A percentile compares a stretch with the other conserved stretches of the same genome.
These are phyloP conservation scores for Melipona beecheii DNA, from an alignment of 2,888 invertebrate genomes.

Conservation along the genomic window DNA sequence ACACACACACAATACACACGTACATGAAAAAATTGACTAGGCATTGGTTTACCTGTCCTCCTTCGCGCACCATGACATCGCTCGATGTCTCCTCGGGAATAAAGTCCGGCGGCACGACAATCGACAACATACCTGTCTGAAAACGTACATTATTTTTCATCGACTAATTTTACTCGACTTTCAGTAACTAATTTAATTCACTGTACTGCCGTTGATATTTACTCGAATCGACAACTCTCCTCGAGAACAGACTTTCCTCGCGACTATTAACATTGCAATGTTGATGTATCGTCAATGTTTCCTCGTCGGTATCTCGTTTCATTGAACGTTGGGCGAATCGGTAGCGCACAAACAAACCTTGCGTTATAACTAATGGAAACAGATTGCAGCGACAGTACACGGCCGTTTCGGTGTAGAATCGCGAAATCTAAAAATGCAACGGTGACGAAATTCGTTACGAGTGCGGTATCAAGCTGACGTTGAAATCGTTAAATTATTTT, in stretches of 20 bases:
- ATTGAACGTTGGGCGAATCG: background rate
- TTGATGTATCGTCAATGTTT: background rate
- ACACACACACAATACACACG: too few relatives aligned
- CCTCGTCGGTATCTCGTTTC: background rate
- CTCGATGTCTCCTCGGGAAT: constrained; percentile 94
- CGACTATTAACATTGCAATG: background rate
- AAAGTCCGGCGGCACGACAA: constrained; percentile 96
- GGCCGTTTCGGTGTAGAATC: background rate
- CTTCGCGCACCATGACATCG: constrained; percentile 94
- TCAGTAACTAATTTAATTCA: too few relatives aligned
- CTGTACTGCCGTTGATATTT: background rate
- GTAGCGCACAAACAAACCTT: background rate
- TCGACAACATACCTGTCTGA: constrained; percentile 93
- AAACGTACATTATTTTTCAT: constrained; percentile 67
- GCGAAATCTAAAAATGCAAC: background rate
- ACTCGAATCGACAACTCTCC: background rate
- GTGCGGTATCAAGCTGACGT: background rate
- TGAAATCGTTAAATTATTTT: background rate
- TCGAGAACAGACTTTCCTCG: background rate
- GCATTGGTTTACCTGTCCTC: constrained; percentile 85
- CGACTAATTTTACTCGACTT: background rate
- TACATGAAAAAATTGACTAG: background rate
- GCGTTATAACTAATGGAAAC: background rate
- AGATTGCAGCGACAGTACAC: background rate
- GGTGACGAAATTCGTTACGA: background rate